A percentile compares a stretch with the other conserved stretches of the same genome.
Conservation (phyloP, 2,888 invertebrate genomes). For the Sarcophaga variegata region DNA sequence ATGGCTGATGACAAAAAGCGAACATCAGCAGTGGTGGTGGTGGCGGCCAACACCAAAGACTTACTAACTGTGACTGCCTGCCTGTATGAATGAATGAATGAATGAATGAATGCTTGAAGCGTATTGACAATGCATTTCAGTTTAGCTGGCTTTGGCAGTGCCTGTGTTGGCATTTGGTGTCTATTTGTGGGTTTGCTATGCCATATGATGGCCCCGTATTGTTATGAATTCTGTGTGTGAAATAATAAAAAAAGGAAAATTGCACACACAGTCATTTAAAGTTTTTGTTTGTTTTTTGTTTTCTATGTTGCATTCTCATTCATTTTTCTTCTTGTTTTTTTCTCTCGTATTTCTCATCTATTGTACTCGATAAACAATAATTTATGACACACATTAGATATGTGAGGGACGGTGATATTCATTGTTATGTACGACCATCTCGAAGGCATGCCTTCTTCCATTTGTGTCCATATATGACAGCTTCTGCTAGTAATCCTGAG, state of each 20-base stretch:
- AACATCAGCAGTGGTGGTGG: background rate
- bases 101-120: constrained; percentile 21
- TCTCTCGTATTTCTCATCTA: background rate
- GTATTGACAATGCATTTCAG: constrained; percentile 57
- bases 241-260: background rate
- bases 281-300: constrained; percentile 13
- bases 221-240: constrained; percentile 27
- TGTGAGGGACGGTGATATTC: constrained; percentile 9
- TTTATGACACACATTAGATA: constrained; percentile 54
- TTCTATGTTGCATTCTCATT: background rate
- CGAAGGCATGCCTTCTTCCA: no score
- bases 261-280: constrained; percentile 43
- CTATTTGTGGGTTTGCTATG: background rate
- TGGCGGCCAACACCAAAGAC: background rate
- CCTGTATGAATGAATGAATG: background rate
- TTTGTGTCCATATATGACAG: no score
- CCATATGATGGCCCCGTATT: background rate
- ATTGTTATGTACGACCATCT: background rate
- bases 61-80: background rate
- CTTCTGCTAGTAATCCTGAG: no score
- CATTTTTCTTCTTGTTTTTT: background rate
- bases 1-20: no score
- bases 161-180: constrained; percentile 19
- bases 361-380: constrained; percentile 7
- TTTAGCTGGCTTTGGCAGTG: constrained; percentile 44